These are phyloP conservation scores for Prunella strophiata DNA, from an alignment of 2,797 vertebrate species.

Conservation along the genomic window DNA sequence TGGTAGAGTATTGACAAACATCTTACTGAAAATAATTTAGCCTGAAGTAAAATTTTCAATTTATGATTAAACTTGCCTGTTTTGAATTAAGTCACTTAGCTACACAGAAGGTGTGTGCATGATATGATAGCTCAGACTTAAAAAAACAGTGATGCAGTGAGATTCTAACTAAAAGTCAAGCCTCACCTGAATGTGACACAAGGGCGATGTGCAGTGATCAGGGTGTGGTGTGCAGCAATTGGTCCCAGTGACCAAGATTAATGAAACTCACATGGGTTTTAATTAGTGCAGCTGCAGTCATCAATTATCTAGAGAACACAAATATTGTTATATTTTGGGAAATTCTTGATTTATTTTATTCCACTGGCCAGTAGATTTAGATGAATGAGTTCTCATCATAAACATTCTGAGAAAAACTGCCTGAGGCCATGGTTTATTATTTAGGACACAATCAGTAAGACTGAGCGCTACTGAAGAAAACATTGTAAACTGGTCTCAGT, in stretches of 20 bases:
- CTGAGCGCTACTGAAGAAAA: conserved; percentile 75
- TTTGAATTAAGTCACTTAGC: neutral
- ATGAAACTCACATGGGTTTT: conserved; percentile 95
- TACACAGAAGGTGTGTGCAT: neutral
- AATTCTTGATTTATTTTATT: conserved; percentile 99
- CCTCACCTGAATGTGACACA: conserved; percentile 61
- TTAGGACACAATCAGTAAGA: conserved; percentile 84
- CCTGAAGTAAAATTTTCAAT: neutral
- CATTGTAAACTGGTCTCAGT: conserved; percentile 71
- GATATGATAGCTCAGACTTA: neutral
- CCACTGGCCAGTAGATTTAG: conserved; percentile 91
- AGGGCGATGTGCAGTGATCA: conserved; percentile 65
- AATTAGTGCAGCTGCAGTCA: conserved; percentile 96
- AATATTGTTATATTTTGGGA: conserved; percentile 99
- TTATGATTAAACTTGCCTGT: neutral
- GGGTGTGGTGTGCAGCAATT: conserved; percentile 89
- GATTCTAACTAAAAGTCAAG: neutral
- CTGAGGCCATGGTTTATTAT: conserved; percentile 83
- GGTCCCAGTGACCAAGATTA: conserved; percentile 94
- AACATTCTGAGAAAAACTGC: conserved; percentile 85
- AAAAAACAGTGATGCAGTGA: neutral
- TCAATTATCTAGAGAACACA: conserved; percentile 96
- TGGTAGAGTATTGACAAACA: neutral
- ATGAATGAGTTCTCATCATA: conserved; percentile 97
- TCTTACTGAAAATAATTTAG: neutral